phyloP scores from a whole-genome alignment of 92 coral and sea anemone genomes.

The Chrysogorgia sp. region DNA sequence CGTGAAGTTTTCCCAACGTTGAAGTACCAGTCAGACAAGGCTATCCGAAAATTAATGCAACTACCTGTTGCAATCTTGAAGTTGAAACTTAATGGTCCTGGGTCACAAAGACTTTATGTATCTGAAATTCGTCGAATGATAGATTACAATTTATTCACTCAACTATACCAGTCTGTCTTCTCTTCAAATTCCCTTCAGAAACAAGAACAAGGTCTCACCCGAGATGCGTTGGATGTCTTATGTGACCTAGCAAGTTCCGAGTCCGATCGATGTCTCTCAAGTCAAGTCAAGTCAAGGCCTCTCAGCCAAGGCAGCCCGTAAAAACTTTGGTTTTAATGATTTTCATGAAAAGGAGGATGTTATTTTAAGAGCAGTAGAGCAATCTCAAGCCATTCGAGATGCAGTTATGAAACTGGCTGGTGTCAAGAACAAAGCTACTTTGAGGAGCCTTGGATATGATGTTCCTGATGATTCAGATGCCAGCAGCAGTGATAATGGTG shows the following conservation, averaged over 20 bases:
- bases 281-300: conserved; percentile 47
- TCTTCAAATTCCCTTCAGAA: conserved; percentile 20
- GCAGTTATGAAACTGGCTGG: conserved; percentile 52
- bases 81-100: conserved; percentile 34
- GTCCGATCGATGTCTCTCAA: conserved; percentile 41
- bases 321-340: conserved; percentile 44
- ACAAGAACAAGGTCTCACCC: conserved; percentile 25
- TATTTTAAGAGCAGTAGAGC: neutral
- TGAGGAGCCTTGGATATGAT: conserved; percentile 47
- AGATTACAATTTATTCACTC: conserved; percentile 33
- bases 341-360: conserved; percentile 35
- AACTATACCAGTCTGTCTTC: conserved; percentile 27
- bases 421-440: conserved; percentile 40
- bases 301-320: conserved; percentile 24
- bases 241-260: conserved; percentile 49
- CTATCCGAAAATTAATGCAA: conserved; percentile 51
- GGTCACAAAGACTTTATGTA: conserved; percentile 46
- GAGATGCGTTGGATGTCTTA: conserved; percentile 42
- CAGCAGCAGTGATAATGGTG: conserved; percentile 42
- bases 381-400: conserved; percentile 44
- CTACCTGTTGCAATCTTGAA: conserved; percentile 57
- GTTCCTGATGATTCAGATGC: conserved; percentile 23
- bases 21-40: conserved; percentile 56
- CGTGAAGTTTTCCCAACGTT: conserved; percentile 18
- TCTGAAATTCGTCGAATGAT: conserved; percentile 38